Evolutionary conservation across 2,113 vertebrate species (phyloP), one percentile per base, ranked within the genome.

Genomic region (Phrynocephalus versicolor): DNA sequence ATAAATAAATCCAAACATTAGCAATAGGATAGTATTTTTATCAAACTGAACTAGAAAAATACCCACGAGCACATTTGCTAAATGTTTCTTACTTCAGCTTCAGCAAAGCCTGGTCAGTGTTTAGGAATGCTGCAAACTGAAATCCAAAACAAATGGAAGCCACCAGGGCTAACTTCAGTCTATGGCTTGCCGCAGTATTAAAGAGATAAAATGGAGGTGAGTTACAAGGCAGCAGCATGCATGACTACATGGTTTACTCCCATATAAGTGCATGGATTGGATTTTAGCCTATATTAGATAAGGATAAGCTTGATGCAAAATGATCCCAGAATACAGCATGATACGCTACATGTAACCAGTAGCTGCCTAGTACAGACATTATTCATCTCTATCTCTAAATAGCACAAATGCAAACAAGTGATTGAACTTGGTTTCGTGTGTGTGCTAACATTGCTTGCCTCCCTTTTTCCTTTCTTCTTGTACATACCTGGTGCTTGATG

Each of bases 401-500:
- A 30, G 33, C 30, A 19, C 25, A 79, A 15, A 79, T 23, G 41
- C 13, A 62, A 75, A 35, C 2, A 73, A 51, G 27, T 83, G 23
- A 2, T 83, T 12, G n/a, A 62, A 19, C 69, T 60, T 33, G 72
- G 71, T 33, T 30, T 7, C 14, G 9, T 33, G 41, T 23, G 35
- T 45, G 45, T 74, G 12, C 21, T 81, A 37, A 64, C 27, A 69
- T 35, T 25, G 73, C 2, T 62, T 35, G 8, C 58, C 64, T 16
- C 41, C 57, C 60, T 45, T 62, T 2, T 21, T 73, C n/a, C 25
- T 35, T 41, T 76, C 55, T 75, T 81, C 19, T 16, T 41, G 70
- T 82, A 37, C 94, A 93, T 95, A 97, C 99, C 97, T 98, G 98
- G 94, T 99, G 99, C 95, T 97, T 98, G 93, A 99, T 98, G 85